Conservation (phyloP, 2,797 vertebrate species). For the Poecile montanus region DNA sequence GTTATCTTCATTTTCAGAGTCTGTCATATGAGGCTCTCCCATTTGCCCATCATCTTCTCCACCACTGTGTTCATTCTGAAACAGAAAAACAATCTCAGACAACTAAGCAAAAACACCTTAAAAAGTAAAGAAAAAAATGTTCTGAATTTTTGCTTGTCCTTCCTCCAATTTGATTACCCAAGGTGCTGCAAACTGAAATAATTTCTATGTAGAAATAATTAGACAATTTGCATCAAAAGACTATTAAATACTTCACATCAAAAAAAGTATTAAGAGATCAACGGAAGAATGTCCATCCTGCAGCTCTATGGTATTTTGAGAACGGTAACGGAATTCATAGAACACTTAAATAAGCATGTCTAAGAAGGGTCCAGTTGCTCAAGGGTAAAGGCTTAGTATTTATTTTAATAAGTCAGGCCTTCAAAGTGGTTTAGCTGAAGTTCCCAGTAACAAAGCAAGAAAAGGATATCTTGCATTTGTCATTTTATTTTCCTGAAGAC, state of each 20-base stretch:
- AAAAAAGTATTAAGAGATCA: not conserved
- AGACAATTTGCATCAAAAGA: not conserved
- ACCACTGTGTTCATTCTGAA: slow-evolving; percentile 89
- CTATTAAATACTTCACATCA: not conserved
- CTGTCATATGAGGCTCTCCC: slow-evolving; percentile 66
- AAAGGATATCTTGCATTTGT: not conserved
- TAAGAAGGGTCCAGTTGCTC: not conserved
- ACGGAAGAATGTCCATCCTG: not conserved
- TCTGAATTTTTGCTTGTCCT: not conserved
- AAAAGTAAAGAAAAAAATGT: not conserved
- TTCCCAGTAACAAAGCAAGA: not conserved
- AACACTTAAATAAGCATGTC: not conserved
- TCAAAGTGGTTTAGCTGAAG: not conserved
- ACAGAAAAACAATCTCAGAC: slow-evolving; percentile 35
- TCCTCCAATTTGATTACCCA: not conserved
- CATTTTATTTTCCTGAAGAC: not conserved
- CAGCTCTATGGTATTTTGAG: not conserved
- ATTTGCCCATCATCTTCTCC: slow-evolving; percentile 76
- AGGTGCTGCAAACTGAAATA: not conserved
- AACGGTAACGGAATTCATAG: not conserved
- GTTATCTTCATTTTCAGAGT: slow-evolving; percentile 77
- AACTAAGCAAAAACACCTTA: not conserved
- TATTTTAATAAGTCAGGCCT: not conserved
- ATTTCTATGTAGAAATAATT: not conserved
- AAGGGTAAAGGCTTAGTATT: not conserved